phyloP scores from a whole-genome alignment of 2,888 invertebrate genomes.

The Orthosia gothica region DNA sequence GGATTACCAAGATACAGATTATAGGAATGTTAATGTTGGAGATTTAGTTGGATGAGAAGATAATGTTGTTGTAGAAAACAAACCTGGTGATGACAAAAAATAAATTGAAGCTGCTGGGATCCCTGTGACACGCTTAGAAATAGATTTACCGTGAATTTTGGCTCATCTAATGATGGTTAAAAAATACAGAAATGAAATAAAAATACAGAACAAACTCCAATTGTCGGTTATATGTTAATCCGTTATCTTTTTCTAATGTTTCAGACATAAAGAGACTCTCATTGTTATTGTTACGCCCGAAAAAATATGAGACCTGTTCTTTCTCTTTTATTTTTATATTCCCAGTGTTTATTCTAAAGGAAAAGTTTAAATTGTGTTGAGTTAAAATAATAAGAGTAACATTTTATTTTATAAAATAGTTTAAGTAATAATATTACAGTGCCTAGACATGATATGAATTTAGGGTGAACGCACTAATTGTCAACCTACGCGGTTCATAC shows the following conservation, averaged over 20 bases:
- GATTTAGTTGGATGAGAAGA: not conserved
- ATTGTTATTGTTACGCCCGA: not conserved
- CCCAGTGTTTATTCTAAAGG: slow-evolving; percentile 9
- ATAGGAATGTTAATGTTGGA: slow-evolving; percentile 11
- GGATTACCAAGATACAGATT: slow-evolving; percentile 19
- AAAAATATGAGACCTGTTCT: not conserved
- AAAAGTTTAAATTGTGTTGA: not conserved
- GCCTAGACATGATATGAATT: slow-evolving; percentile 69
- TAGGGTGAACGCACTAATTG: slow-evolving; percentile 51
- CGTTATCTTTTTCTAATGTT: not conserved
- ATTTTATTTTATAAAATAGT: slow-evolving; percentile 41
- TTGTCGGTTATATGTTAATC: not conserved
- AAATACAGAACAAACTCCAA: not conserved
- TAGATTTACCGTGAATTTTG: no score
- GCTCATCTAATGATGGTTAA: no score
- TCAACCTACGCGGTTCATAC: slow-evolving; percentile 33
- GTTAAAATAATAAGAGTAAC: slow-evolving; percentile 13
- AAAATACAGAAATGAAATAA: not conserved
- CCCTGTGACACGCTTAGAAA: not conserved
- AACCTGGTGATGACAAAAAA: not conserved
- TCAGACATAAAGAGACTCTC: not conserved
- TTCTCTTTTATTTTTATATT: slow-evolving; percentile 35
- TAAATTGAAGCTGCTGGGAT: not conserved
- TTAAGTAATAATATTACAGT: slow-evolving; percentile 58
- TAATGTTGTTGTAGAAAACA: not conserved